Percentiles rank a stretch among this genome's conserved stretches.
Evolutionary conservation across 2,113 vertebrate species (phyloP).

Genomic region (Hypanus sabinus): DNA sequence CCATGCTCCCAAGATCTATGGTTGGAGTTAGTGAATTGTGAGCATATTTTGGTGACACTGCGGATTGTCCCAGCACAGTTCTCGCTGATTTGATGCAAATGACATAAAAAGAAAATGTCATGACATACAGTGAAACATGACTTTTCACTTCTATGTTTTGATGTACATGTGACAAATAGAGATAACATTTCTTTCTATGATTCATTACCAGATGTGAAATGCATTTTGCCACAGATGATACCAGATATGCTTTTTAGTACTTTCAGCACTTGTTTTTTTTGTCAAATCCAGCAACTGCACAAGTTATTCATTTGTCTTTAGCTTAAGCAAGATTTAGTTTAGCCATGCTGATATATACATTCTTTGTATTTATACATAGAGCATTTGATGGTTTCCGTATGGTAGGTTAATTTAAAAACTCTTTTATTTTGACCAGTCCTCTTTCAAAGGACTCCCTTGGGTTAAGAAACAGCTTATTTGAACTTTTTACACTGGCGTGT

Average conservation of each 20-base stretch:
- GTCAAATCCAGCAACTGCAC: constrained; percentile 42
- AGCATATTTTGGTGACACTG: no score
- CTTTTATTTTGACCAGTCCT: background rate
- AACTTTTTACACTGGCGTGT: constrained; percentile 41
- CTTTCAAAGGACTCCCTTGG: background rate
- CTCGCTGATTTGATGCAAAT: no score
- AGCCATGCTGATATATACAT: constrained; percentile 44
- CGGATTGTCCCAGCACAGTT: no score
- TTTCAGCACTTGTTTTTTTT: constrained; percentile 39
- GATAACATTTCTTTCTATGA: constrained; percentile 39
- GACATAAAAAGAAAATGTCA: no score
- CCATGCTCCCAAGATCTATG: no score
- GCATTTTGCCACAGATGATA: no score
- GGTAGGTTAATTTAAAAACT: background rate
- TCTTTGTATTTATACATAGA: background rate
- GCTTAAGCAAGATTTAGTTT: constrained; percentile 58
- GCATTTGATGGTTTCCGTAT: constrained; percentile 12
- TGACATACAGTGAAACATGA: no score
- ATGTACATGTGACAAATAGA: no score
- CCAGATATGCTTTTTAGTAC: background rate
- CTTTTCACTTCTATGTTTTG: no score
- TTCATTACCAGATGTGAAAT: constrained; percentile 42
- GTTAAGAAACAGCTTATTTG: constrained; percentile 44
- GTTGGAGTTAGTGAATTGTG: no score
- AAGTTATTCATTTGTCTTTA: constrained; percentile 47